phyloP scores from a whole-genome alignment of 1,140 invertebrate species.

The Scylla paramamosain region DNA sequence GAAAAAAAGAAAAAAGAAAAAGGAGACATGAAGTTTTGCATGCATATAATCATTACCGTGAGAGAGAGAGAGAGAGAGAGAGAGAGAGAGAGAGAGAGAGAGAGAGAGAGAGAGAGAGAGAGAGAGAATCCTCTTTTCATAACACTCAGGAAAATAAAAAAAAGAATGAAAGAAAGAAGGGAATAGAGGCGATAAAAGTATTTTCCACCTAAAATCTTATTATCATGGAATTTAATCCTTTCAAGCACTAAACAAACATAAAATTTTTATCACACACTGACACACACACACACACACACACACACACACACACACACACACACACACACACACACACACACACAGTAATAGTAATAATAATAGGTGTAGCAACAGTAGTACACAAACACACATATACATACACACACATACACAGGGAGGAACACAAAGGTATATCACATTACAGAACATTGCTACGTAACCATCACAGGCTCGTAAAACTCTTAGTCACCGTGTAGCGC shows the following conservation, averaged over 20 bases:
- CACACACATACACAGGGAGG: background rate
- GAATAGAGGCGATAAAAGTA: background rate
- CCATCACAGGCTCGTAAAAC: background rate
- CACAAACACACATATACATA: too few relatives aligned
- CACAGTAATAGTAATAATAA: too few relatives aligned
- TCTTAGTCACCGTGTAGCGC: background rate
- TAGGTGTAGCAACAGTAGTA: too few relatives aligned
- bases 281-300: too few relatives aligned
- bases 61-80: constrained; percentile 19
- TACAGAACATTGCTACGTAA: background rate
- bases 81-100: constrained; percentile 29
- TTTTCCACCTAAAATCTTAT: too few relatives aligned
- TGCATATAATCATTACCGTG: background rate
- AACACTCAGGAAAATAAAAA: background rate
- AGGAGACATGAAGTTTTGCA: background rate
- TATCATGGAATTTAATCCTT: too few relatives aligned
- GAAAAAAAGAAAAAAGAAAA: background rate
- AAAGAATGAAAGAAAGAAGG: background rate
- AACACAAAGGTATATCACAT: background rate
- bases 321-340: too few relatives aligned
- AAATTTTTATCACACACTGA: too few relatives aligned
- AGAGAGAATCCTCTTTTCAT: background rate
- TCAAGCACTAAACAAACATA: too few relatives aligned
- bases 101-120: constrained; percentile 47
- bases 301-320: too few relatives aligned